These are phyloP conservation scores for Luidia sarsii DNA, from an alignment of 53 echinoderm and acorn worm species.

Conservation along the genomic window DNA sequence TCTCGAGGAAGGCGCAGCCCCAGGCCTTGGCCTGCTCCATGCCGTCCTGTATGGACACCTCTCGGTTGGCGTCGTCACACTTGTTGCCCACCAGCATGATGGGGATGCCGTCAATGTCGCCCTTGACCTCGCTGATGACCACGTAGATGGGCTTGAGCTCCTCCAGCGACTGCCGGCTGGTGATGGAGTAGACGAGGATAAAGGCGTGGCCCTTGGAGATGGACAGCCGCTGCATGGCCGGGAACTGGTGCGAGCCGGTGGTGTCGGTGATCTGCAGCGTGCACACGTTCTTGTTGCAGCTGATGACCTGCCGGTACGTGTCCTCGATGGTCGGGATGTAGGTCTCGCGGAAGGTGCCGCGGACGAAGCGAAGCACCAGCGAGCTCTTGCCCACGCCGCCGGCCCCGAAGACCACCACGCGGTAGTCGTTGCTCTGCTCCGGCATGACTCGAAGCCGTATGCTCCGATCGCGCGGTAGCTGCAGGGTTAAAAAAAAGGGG, in stretches of 20 bases:
- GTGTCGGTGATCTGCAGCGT: slow-evolving; percentile 99
- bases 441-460: slow-evolving; percentile 99
- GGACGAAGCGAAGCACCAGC: slow-evolving; percentile 95
- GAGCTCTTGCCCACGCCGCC: slow-evolving; percentile 99
- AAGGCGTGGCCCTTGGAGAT: slow-evolving; percentile 99
- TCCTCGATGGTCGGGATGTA: slow-evolving; percentile 99
- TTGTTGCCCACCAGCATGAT: slow-evolving; percentile 98
- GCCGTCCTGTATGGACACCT: slow-evolving; percentile 92
- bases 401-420: slow-evolving; percentile 97
- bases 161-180: slow-evolving; percentile 94
- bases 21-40: slow-evolving; percentile 92
- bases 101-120: slow-evolving; percentile 96
- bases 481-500: slow-evolving; percentile 38
- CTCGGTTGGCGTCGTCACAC: slow-evolving; percentile 92
- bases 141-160: slow-evolving; percentile 98
- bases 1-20: slow-evolving; percentile 94
- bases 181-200: slow-evolving; percentile 98
- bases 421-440: slow-evolving; percentile 98
- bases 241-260: slow-evolving; percentile 98
- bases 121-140: slow-evolving; percentile 96
- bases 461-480: slow-evolving; percentile 98
- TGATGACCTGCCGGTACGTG: slow-evolving; percentile 97
- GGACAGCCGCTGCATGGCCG: slow-evolving; percentile 99
- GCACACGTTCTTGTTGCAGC: slow-evolving; percentile 99
- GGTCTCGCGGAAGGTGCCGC: slow-evolving; percentile 95